phyloP scores from a whole-genome alignment of 1,140 invertebrate genomes.

The Metopolophium dirhodum region DNA sequence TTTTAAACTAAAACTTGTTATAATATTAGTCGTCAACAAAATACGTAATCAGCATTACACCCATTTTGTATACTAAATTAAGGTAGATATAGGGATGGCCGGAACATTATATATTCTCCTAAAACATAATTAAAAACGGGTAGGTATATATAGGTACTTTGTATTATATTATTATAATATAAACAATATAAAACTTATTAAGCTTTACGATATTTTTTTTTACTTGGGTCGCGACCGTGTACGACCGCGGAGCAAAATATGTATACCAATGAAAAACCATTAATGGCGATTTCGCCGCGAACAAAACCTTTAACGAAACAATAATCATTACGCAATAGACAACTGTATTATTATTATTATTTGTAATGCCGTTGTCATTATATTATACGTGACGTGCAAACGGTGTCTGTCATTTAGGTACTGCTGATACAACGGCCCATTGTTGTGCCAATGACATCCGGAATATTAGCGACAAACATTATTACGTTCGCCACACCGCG shows the following conservation, averaged over 20 bases:
- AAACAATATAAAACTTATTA: neutral
- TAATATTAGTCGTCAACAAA: neutral
- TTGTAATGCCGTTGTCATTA: neutral
- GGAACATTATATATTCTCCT: neutral
- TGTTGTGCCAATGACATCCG: slow-evolving; percentile 33
- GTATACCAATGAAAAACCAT: neutral
- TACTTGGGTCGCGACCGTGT: neutral
- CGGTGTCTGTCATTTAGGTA: neutral
- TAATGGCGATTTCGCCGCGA: neutral
- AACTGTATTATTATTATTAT: neutral
- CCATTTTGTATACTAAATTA: neutral
- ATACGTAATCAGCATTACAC: neutral
- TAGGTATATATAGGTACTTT: neutral
- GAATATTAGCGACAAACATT: slow-evolving; percentile 3
- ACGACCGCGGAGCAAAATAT: neutral
- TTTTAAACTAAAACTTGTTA: neutral
- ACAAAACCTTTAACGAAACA: neutral
- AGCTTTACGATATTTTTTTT: neutral
- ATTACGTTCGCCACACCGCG: neutral
- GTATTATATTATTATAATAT: neutral
- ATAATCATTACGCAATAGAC: neutral
- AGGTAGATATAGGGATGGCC: neutral
- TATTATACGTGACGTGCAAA: neutral
- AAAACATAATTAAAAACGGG: neutral
- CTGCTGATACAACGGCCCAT: neutral